These are phyloP conservation scores for Teleiodes luculella DNA, from an alignment of 2,888 invertebrate species.

Conservation along the genomic window DNA sequence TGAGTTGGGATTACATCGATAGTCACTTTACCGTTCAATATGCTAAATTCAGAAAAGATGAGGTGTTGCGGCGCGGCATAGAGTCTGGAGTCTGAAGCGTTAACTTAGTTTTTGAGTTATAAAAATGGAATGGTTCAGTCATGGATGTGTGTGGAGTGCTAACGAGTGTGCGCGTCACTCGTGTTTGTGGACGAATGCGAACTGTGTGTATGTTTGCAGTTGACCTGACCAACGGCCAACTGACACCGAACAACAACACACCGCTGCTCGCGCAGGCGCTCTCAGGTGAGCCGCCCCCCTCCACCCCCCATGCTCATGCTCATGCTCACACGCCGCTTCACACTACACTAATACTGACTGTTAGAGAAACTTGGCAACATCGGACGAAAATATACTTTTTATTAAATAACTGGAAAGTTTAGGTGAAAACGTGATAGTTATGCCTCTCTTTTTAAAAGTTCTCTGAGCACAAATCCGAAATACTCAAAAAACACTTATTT, in stretches of 20 bases:
- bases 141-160: conserved; percentile 62
- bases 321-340: conserved; percentile 14
- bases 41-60: conserved; percentile 55
- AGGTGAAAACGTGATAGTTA: no score
- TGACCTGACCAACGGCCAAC: conserved; percentile 97
- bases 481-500: no score
- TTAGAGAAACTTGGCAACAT: no score
- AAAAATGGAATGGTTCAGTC: conserved; percentile 71
- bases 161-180: conserved; percentile 59
- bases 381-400: no score
- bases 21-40: conserved; percentile 64
- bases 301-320: conserved; percentile 37
- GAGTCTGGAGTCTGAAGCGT: neutral
- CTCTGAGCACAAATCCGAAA: no score
- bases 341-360: neutral
- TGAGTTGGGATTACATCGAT: conserved; percentile 65
- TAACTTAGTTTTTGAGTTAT: conserved; percentile 35
- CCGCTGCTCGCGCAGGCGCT: conserved; percentile 96
- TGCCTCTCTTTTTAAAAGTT: no score
- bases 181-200: conserved; percentile 76
- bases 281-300: conserved; percentile 85
- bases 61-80: conserved; percentile 38
- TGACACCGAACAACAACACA: conserved; percentile 97
- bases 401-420: no score
- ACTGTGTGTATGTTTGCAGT: conserved; percentile 87